Evolutionary conservation across 2,888 invertebrate genomes (phyloP).

Genomic region (Cheilosia urbana): DNA sequence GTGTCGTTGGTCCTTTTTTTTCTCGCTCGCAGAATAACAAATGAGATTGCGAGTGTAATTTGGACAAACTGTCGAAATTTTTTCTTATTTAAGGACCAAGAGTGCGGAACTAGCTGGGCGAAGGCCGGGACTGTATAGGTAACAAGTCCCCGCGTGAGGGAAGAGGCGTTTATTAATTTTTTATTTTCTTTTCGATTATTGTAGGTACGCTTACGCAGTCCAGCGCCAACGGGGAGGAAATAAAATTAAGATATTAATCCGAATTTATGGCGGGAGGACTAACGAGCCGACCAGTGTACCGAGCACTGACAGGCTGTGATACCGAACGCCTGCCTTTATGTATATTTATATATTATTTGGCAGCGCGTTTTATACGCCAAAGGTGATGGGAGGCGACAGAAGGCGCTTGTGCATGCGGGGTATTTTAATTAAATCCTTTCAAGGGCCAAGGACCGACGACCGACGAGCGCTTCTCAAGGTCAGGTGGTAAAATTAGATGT

Average conservation of each 20-base stretch:
- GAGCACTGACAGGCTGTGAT: constrained; percentile 31
- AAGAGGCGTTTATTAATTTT: constrained; percentile 61
- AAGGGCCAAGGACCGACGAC: neutral
- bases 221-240: constrained; percentile 18
- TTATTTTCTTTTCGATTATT: constrained; percentile 47
- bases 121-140: constrained; percentile 14
- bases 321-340: constrained; percentile 40
- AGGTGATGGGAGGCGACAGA: neutral
- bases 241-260: constrained; percentile 71
- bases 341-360: constrained; percentile 1
- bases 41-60: constrained; percentile 63
- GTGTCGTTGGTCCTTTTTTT: constrained; percentile 17
- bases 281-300: constrained; percentile 37
- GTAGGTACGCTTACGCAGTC: no score
- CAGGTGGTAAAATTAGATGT: neutral
- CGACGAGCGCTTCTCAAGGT: constrained; percentile 7
- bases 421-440: constrained; percentile 52
- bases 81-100: neutral
- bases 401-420: constrained; percentile 11
- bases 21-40: constrained; percentile 41
- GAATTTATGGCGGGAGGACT: constrained; percentile 52
- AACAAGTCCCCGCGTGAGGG: constrained; percentile 6
- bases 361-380: neutral
- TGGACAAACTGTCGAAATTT: constrained; percentile 63
- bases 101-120: constrained; percentile 21